Percentiles rank a stretch among this genome's conserved stretches.
phyloP scores from a whole-genome alignment of 1,140 invertebrate genomes.

The Acromyrmex charruanus region DNA sequence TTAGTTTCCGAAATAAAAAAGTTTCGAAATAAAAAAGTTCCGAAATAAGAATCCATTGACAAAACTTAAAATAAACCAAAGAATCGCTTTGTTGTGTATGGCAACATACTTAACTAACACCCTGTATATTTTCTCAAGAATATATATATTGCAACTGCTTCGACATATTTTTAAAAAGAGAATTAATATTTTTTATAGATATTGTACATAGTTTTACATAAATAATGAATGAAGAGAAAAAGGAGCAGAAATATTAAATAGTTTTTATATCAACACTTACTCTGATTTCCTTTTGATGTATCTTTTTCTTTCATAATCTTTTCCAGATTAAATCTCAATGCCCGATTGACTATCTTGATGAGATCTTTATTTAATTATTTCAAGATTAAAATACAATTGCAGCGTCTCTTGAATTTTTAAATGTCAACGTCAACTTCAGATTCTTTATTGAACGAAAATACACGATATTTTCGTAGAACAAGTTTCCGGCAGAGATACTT shows the following conservation, averaged over 20 bases:
- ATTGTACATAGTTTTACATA: neutral
- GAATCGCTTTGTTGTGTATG: too few relatives aligned
- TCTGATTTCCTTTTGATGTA: neutral
- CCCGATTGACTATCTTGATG: neutral
- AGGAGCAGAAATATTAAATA: neutral
- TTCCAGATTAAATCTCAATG: neutral
- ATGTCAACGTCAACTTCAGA: neutral
- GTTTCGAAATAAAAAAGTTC: too few relatives aligned
- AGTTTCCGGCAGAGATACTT: neutral
- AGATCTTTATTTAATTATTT: neutral
- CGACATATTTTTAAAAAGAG: neutral
- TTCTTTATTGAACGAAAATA: neutral
- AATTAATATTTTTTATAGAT: neutral
- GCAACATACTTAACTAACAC: too few relatives aligned
- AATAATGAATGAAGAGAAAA: conserved; percentile 9
- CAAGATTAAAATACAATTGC: conserved; percentile 6
- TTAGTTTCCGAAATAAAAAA: too few relatives aligned
- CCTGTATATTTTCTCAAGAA: neutral
- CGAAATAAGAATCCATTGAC: too few relatives aligned
- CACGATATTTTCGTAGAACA: neutral
- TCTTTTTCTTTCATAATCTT: neutral
- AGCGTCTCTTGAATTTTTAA: neutral
- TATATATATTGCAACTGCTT: neutral
- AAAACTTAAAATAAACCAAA: too few relatives aligned
- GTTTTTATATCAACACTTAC: neutral